Base-by-base conservation (phyloP, 2,888 invertebrate species). In the Julus scandinavius region DNA sequence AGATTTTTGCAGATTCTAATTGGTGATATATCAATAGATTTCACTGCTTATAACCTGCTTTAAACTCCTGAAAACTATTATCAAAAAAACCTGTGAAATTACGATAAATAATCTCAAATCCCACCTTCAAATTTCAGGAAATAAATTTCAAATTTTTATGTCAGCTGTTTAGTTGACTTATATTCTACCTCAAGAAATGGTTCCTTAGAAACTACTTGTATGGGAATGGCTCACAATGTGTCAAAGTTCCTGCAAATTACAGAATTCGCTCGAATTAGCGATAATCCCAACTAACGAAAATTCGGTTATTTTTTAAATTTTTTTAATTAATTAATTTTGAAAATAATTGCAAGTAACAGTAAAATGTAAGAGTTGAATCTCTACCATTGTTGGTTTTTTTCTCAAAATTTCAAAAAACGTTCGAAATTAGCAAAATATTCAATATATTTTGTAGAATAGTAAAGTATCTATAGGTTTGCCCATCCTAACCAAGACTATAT, bases 171-270 rank as follows among this genome's bases (percentile, higher is more conserved):
- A 80, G 80, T 80, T 38, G 80, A 80, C 80, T 38, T 15, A 9
- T 29, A 38, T 80, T 80, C 80, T 80, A 80, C 80, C 80, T 80
- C 80, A 80, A 38, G 38, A 80, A 80, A 38, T 80, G 4, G 38
- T 80, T 38, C 80, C 38, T 80, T 38, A 15, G 38, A 38, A 80
- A 80, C 15, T 15, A 80, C 38, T 54, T 38, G 80, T 13, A 80
- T 13, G 38, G 80, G 80, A 13, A 38, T 80, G 38, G 80, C 80
- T 80, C 80, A 80, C 11, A 38, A 38, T 80, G 38, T 80, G 80
- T 80, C 29, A 80, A 80, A 80, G 80, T 80, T 80, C 80, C 80
- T 80, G 7, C 80, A 11, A 40, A 38, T 38, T 15, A 54, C 29
- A 15, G 38, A 13, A 45, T 45, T 45, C 7, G 45, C 45, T 45